These are phyloP conservation scores for Osedax fenrisi DNA, from an alignment of 2,888 invertebrate species.

Conservation along the genomic window DNA sequence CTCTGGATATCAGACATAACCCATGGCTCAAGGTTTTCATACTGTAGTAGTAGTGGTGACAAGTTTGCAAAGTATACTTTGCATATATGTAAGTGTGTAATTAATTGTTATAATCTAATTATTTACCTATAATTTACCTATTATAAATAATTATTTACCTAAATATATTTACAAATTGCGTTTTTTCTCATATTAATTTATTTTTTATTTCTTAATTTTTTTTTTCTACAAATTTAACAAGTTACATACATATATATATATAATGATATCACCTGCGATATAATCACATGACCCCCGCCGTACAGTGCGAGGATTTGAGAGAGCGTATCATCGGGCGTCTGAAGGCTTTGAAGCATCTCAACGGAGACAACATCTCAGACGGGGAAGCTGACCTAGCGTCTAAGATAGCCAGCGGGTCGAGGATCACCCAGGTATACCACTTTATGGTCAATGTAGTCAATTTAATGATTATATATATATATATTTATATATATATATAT, in stretches of 20 bases:
- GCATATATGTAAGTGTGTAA: too few species aligned
- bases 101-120: too few species aligned
- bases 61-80: too few species aligned
- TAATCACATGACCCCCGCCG: too few species aligned
- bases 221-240: too few species aligned
- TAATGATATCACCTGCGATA: not conserved
- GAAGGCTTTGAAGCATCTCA: conserved; percentile 42
- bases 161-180: too few species aligned
- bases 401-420: conserved; percentile 45
- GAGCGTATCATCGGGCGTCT: conserved; percentile 47
- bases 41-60: too few species aligned
- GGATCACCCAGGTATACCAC: conserved; percentile 41
- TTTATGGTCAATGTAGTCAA: not conserved
- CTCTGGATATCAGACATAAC: conserved; percentile 46
- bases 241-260: too few species aligned
- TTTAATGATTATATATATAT: not conserved
- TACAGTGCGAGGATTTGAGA: conserved; percentile 43
- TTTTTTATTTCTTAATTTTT: too few species aligned
- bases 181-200: too few species aligned
- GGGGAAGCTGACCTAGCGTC: conserved; percentile 44
- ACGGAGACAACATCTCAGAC: conserved; percentile 43
- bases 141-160: too few species aligned
- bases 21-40: conserved; percentile 46
- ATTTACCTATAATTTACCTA: too few species aligned
- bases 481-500: not conserved